Conservation (phyloP, 2,113 vertebrate genomes). For the Amphilophus citrinellus region DNA sequence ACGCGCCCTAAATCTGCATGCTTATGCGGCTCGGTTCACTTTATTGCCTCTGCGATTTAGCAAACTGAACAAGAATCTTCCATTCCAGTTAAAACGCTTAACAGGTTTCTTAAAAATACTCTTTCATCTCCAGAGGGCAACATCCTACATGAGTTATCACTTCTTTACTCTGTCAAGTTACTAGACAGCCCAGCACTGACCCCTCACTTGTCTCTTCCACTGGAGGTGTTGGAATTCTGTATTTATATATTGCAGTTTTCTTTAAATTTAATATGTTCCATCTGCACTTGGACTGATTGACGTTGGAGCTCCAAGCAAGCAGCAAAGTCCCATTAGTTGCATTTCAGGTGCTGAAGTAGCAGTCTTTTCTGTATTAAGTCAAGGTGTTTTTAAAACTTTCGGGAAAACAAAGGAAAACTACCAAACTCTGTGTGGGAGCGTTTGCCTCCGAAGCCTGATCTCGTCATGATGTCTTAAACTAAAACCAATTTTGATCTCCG, state of each 20-base stretch:
- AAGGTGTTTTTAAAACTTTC: background rate
- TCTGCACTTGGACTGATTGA: background rate
- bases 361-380: background rate
- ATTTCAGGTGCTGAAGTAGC: background rate
- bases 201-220: background rate
- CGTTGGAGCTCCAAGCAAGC: background rate
- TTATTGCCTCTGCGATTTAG: background rate
- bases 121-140: background rate
- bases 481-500: constrained; percentile 24
- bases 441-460: background rate
- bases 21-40: background rate
- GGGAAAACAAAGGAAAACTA: no score
- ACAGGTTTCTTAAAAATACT: background rate
- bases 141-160: background rate
- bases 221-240: background rate
- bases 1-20: background rate
- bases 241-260: background rate
- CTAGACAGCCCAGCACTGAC: background rate
- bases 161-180: background rate
- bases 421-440: background rate
- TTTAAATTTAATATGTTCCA: background rate
- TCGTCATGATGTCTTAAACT: background rate
- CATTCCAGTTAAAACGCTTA: background rate
- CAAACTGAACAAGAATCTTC: background rate
- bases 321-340: background rate